Base-by-base conservation (phyloP, 2,113 vertebrate species). In the Chiloscyllium plagiosum region DNA sequence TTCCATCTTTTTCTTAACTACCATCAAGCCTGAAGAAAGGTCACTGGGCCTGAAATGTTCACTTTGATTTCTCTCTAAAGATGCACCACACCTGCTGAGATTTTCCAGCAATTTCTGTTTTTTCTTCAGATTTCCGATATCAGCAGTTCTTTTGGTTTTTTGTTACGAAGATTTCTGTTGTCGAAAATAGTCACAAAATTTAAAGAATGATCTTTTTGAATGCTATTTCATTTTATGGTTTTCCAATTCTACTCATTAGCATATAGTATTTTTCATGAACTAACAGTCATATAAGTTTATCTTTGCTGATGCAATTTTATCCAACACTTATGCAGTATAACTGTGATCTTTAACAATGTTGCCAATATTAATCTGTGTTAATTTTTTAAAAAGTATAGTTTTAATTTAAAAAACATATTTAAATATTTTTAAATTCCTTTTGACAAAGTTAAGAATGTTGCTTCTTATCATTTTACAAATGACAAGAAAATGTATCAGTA, bases 291-390 rank as follows among this genome's bases (percentile, higher is more conserved):
- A 89, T 26, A 50, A 17, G 37, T 89, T 89, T 24, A 56, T 89
- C 42, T 89, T 87, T 87, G 83, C 83, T 86, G 42, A 87, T 78
- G 78, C n/a, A 80, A 80, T 80, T 80, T 80, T 80, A 80, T 19
- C 78, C n/a, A 37, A 37, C n/a, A 37, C 78, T 80, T n/a, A 37
- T 80, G 13, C 13, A 80, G n/a, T 19, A 80, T 37, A 80, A 80
- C n/a, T 80, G 33, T 37, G n/a, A 80, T 80, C n/a, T 37, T 80
- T 80, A 4, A 80, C 33, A 80, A 37, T 80, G 33, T n/a, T 78
- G 76, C 76, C 76, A 78, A 72, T 78, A n/a, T n/a, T 12, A 33
- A 13, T 78, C 76, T 10, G 8, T n/a, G 2, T 78, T n/a, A n/a
- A n/a, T 78, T n/a, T 78, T 78, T 78, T n/a, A 2, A 78, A n/a